phyloP scores from a whole-genome alignment of 2,888 invertebrate species.

The Chorisops tibialis region DNA sequence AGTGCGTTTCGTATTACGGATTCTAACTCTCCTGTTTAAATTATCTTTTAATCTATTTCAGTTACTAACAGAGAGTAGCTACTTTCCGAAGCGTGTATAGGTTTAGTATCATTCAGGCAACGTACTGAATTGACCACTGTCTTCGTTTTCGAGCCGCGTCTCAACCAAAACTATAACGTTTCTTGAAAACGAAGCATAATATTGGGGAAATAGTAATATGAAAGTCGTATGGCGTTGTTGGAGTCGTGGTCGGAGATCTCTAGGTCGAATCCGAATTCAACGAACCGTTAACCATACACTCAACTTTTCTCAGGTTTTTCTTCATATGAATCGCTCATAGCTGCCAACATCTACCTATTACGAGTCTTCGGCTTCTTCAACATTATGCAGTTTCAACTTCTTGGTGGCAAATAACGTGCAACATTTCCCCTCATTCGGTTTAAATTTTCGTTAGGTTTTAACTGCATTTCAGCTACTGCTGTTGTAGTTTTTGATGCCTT shows the following conservation, averaged over 20 bases:
- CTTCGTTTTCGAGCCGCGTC: constrained; percentile 8
- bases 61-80: not conserved
- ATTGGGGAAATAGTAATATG: constrained; percentile 12
- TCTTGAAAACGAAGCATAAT: constrained; percentile 3
- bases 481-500: no score
- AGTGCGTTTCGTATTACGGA: not conserved
- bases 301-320: no score
- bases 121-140: constrained; percentile 20
- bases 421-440: no score
- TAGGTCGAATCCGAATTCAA: constrained; percentile 20
- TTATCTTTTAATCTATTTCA: not conserved
- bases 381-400: no score
- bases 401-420: no score
- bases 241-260: constrained; percentile 5
- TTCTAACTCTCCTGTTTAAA: not conserved
- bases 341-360: no score
- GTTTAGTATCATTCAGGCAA: constrained; percentile 10
- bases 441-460: no score
- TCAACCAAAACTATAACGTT: constrained; percentile 12
- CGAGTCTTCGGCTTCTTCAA: no score
- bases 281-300: constrained; percentile 6
- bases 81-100: constrained; percentile 1
- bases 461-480: no score
- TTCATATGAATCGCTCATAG: no score
- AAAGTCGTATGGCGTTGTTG: constrained; percentile 3